Base-by-base conservation (phyloP, 2,888 invertebrate species). In the Andrena chrysosceles region DNA sequence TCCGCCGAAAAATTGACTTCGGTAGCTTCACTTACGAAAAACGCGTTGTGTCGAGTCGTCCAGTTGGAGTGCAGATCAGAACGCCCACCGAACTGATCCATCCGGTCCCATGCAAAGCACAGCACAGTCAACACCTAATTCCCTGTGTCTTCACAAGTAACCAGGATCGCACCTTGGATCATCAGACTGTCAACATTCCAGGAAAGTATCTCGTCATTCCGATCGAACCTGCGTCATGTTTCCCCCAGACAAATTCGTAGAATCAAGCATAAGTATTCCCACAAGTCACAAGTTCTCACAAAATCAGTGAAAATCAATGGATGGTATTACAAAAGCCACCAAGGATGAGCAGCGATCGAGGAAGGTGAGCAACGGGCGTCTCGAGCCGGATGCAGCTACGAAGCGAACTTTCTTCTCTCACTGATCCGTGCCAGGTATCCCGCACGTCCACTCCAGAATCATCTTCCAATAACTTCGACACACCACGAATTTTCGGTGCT, bases 341-440 rank as follows among this genome's bases (percentile, higher is more conserved):
- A 20, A 23, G 67, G 68, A 75, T n/a, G 76, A 76, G 60, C 60
- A 48, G 60, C 48, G 49, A 42, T 49, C 31, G 49, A 35, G 54
- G 64, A 69, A 59, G 81, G 62, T 33, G 68, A 56, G 54, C 33
- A 66, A n/a, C 64, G 60, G 48, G 52, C n/a, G 67, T 66, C 56
- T 54, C 63, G 48, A 76, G 66, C 87, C 87, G 85, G 85, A 87
- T 81, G 83, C 77, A 69, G 59, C 74, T 26, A 54, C 81, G 42
- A 69, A 60, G 26, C 68, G 29, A 83, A 83, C 86, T 87, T 87
- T 87, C 87, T 83, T 87, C 87, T 85, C 59, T 23, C 59, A 62
- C 71, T 70, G 67, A 71, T 67, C 72, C 33, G 69, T 80, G 66
- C 64, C 83, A 83, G 83, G 66, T 82, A 73, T 49, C 63, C 71